These are phyloP conservation scores for Garra rufa DNA, from an alignment of 2,113 vertebrate species.

Conservation along the genomic window DNA sequence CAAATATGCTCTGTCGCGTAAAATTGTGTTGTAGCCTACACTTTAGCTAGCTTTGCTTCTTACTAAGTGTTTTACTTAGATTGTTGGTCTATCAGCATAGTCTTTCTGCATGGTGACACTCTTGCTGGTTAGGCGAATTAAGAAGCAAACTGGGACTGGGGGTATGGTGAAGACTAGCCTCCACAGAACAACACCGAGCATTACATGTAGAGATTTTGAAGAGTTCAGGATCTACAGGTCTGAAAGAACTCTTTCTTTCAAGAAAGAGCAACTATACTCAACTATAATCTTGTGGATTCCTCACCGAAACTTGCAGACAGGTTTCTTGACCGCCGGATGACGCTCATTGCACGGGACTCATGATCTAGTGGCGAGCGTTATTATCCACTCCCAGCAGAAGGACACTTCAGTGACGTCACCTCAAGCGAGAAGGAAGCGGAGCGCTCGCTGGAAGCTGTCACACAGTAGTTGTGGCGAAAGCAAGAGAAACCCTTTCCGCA, in stretches of 20 bases:
- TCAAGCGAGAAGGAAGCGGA: constrained; percentile 60
- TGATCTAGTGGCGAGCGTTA: background rate
- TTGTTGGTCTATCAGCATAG: no score
- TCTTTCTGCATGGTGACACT: no score
- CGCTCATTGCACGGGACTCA: constrained; percentile 36
- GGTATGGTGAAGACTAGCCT: no score
- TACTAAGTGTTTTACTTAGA: no score
- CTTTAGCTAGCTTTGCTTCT: no score
- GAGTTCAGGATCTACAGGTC: background rate
- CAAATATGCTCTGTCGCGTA: no score
- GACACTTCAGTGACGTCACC: constrained; percentile 67
- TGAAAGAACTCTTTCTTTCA: no score
- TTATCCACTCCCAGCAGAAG: constrained; percentile 53
- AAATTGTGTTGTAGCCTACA: no score
- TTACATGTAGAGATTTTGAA: background rate
- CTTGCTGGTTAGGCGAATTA: no score
- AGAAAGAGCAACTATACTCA: background rate
- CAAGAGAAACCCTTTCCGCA: constrained; percentile 20
- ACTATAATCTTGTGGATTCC: background rate
- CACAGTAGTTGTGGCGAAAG: constrained; percentile 38
- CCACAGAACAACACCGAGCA: background rate
- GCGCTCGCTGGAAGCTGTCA: constrained; percentile 25
- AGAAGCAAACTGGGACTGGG: no score
- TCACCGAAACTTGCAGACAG: constrained; percentile 6
- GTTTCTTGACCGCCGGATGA: constrained; percentile 50